phyloP scores from a whole-genome alignment of 2,797 vertebrate genomes.

The Enteromius unitaeniatus region DNA sequence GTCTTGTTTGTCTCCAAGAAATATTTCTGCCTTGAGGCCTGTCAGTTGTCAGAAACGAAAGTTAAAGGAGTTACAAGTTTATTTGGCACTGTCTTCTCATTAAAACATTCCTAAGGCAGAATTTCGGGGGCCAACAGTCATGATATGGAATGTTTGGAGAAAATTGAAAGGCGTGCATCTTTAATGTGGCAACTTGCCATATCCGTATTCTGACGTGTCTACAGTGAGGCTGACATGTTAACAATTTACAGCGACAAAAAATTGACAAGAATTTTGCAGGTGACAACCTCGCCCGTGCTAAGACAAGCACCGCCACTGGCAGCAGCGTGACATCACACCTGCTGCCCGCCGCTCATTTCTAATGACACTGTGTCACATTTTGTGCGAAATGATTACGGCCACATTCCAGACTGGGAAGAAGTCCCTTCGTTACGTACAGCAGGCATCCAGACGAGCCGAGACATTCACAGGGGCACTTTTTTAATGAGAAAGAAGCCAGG shows the following conservation, averaged over 20 bases:
- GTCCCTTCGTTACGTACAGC: conserved; percentile 3
- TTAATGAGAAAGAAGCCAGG: conserved; percentile 76
- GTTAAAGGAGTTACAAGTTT: conserved; percentile 33
- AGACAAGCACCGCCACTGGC: conserved; percentile 5
- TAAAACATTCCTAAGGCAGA: conserved; percentile 31
- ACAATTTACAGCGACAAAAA: conserved; percentile 16
- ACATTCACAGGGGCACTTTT: conserved; percentile 61
- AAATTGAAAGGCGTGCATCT: conserved; percentile 24
- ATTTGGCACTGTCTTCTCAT: conserved; percentile 34
- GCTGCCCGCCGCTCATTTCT: conserved; percentile 12
- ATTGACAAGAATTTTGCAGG: conserved; percentile 15
- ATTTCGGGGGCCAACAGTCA: conserved; percentile 4
- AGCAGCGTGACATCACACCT: conserved; percentile 21
- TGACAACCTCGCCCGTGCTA: neutral
- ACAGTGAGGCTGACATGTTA: conserved; percentile 26
- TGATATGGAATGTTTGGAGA: conserved; percentile 12
- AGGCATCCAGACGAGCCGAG: conserved; percentile 25
- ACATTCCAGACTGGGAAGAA: conserved; percentile 42
- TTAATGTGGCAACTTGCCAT: conserved; percentile 34
- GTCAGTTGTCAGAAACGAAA: conserved; percentile 29
- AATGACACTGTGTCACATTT: conserved; percentile 45
- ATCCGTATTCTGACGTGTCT: neutral
- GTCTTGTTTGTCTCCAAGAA: conserved; percentile 30
- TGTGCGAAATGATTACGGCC: conserved; percentile 38
- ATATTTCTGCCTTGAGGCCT: conserved; percentile 25